Evolutionary conservation across 2,113 vertebrate species (phyloP).

Genomic region (Psilopsiagon aymara): DNA sequence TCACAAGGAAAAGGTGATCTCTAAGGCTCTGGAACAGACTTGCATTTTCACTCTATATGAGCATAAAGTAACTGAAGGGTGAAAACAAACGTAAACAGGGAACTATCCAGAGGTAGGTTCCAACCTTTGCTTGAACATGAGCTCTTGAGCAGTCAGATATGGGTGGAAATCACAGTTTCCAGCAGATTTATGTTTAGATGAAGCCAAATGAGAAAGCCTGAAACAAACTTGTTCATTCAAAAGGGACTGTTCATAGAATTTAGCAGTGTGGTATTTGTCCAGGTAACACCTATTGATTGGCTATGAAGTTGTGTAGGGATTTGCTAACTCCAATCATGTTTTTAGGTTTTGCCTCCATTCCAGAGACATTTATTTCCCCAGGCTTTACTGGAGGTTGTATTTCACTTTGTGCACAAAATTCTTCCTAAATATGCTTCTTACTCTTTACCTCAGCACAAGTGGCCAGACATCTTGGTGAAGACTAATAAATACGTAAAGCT

Average conservation of each 20-base stretch:
- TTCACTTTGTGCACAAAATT: background rate
- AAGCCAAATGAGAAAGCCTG: background rate
- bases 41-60: background rate
- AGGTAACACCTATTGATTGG: background rate
- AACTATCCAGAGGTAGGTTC: background rate
- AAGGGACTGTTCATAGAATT: background rate
- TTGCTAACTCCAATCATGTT: background rate
- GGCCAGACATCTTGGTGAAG: background rate
- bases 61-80: background rate
- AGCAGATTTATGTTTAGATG: background rate
- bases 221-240: background rate
- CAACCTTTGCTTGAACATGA: background rate
- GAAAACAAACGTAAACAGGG: background rate
- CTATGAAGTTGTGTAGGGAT: background rate
- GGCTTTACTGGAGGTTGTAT: background rate
- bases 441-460: background rate
- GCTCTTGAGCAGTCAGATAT: background rate
- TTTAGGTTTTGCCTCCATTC: background rate
- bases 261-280: background rate
- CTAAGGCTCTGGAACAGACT: background rate
- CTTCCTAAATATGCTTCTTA: background rate
- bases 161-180: background rate
- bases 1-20: background rate
- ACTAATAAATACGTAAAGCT: background rate
- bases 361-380: conserved; percentile 8